Conservation (phyloP, 2,797 vertebrate genomes). For the Tokudaia muenninki region DNA sequence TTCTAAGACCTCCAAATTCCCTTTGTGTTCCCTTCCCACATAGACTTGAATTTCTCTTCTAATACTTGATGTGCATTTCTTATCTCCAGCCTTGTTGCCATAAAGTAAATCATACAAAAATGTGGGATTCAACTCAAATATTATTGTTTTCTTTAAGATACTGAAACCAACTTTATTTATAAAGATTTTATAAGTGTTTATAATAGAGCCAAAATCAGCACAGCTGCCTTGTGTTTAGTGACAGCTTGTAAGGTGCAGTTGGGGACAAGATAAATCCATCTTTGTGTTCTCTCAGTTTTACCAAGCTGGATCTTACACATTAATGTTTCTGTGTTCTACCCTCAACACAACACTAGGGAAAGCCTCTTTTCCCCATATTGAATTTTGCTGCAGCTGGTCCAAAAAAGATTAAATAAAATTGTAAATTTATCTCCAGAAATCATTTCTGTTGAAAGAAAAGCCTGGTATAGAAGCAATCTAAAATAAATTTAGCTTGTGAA, state of each 20-base stretch:
- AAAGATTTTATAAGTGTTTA: conserved; percentile 71
- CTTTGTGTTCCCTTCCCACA: background rate
- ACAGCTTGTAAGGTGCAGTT: conserved; percentile 69
- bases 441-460: conserved; percentile 69
- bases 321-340: background rate
- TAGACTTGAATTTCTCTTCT: background rate
- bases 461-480: background rate
- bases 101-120: conserved; percentile 59
- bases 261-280: conserved; percentile 59
- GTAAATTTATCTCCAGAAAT: conserved; percentile 47
- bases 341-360: conserved; percentile 38
- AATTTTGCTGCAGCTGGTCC: conserved; percentile 61
- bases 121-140: conserved; percentile 52
- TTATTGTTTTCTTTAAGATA: conserved; percentile 67
- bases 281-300: conserved; percentile 57
- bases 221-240: conserved; percentile 80
- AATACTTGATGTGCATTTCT: conserved; percentile 31
- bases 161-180: conserved; percentile 63
- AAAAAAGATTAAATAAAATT: conserved; percentile 51
- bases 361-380: background rate
- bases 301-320: conserved; percentile 1
- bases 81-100: conserved; percentile 64
- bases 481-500: conserved; percentile 63
- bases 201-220: conserved; percentile 72
- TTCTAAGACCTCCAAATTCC: conserved; percentile 43